Base-by-base conservation (phyloP, 2,888 invertebrate species). In the Pachydiplax longipennis region DNA sequence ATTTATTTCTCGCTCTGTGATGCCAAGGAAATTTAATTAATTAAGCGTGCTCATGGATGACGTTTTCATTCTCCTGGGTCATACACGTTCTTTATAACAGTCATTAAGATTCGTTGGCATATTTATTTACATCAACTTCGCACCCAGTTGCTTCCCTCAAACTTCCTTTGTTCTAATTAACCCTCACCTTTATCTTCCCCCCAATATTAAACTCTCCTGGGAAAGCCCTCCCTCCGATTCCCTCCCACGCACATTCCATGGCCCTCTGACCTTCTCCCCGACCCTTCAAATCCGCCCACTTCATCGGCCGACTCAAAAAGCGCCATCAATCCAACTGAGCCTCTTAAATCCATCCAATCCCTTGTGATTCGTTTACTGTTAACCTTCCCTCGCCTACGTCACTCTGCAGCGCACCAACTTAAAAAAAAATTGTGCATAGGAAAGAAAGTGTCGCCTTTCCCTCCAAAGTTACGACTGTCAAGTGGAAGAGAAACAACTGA, bases 161-260 rank as follows among this genome's bases (percentile, higher is more conserved):
- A 58, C 87, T 58, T 61, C 87, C 58, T 87, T 87, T 87, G 87
- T 87, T 87, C 87, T 87, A 87, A 87, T 87, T 87, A 87, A 65
- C 87, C 87, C 35, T 87, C 87, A 53, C 87, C 87, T 53, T 61
- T 31, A 31, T 58, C 58, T 61, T 53, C 22, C 61, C 61, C 40
- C 61, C 37, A 18, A 31, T 73, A 73, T 73, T 73, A 73, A 53
- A 73, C 73, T 31, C 73, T 13, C 73, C 31, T 73, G 73, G 73
- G 73, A 25, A 73, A 25, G 25, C 81, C 81, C 44, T 40, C 81
- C 48, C 81, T n/a, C n/a, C 25, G 44, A 31, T 31, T 35, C 81
- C 48, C 58, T 83, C 35, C 58, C 87, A 87, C 87, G 18, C 87
- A 61, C 61, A 35, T 12, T 53, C 25, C 8, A 31, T 3, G 25